phyloP scores from a whole-genome alignment of 2,113 vertebrate genomes.

The Tichodroma muraria region DNA sequence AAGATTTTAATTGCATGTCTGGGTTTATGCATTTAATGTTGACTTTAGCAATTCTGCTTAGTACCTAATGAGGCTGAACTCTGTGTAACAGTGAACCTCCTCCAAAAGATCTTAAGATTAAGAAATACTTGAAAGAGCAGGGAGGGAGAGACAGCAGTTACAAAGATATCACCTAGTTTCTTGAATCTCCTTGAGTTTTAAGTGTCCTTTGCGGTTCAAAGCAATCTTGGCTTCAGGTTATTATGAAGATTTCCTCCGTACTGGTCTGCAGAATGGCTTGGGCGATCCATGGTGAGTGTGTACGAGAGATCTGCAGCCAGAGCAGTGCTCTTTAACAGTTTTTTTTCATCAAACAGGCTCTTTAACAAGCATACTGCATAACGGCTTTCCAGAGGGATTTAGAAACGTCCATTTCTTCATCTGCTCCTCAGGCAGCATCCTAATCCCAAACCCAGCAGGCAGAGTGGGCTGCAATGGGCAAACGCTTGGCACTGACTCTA shows the following conservation, averaged over 20 bases:
- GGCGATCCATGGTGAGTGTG: accelerated
- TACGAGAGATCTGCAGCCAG: background rate
- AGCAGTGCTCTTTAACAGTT: too few relatives aligned
- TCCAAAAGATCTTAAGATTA: background rate
- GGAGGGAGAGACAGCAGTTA: background rate
- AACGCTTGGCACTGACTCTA: background rate
- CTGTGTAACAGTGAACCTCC: background rate
- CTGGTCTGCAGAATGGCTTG: background rate
- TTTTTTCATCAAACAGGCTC: background rate
- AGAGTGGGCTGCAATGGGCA: background rate
- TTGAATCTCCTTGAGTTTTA: background rate
- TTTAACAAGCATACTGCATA: background rate
- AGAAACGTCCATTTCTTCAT: background rate
- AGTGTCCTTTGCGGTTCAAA: background rate
- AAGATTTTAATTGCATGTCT: background rate
- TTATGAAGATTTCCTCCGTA: background rate
- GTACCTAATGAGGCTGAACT: background rate
- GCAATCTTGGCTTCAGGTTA: background rate
- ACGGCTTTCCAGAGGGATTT: background rate
- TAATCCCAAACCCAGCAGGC: background rate
- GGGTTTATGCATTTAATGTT: background rate
- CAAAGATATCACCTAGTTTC: background rate
- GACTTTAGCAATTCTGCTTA: background rate
- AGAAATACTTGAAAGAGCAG: background rate
- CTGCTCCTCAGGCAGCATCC: background rate